A percentile compares a stretch with the other conserved stretches of the same genome.
Evolutionary conservation across 2,888 invertebrate species (phyloP).

Genomic region (Tupiocoris notatus): DNA sequence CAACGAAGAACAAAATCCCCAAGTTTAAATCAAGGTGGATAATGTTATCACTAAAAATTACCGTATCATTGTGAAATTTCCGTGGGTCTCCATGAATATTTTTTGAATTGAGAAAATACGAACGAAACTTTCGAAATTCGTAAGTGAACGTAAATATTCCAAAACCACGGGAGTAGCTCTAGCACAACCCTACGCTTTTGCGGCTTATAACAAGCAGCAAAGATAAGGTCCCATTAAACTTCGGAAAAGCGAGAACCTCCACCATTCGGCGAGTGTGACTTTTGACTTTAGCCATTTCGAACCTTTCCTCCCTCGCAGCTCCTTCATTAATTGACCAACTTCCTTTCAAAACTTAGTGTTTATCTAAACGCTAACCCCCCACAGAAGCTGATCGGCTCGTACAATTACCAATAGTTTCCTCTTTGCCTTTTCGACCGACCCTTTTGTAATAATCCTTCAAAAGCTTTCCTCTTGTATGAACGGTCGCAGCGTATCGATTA

Average conservation of each 20-base stretch:
- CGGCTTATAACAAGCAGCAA: background rate
- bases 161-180: background rate
- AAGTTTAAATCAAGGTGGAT: too few species aligned
- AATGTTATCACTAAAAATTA: too few species aligned
- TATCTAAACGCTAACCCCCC: constrained; percentile 5
- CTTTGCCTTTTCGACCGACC: background rate
- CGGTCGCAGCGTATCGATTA: too few species aligned
- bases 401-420: constrained; percentile 16
- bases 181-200: background rate
- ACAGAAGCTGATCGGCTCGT: constrained; percentile 1
- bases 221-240: background rate
- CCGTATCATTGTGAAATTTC: too few species aligned
- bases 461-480: background rate
- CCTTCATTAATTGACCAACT: constrained; percentile 10
- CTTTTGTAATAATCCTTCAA: background rate
- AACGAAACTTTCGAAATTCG: background rate
- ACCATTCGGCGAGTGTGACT: background rate
- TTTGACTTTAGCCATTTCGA: background rate
- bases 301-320: background rate
- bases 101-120: too few species aligned
- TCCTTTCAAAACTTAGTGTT: constrained; percentile 18
- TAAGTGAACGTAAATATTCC: background rate
- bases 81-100: too few species aligned
- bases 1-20: too few species aligned
- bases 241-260: background rate